Conservation (phyloP, 2,888 invertebrate species). For the Minunthozetes semirufus region DNA sequence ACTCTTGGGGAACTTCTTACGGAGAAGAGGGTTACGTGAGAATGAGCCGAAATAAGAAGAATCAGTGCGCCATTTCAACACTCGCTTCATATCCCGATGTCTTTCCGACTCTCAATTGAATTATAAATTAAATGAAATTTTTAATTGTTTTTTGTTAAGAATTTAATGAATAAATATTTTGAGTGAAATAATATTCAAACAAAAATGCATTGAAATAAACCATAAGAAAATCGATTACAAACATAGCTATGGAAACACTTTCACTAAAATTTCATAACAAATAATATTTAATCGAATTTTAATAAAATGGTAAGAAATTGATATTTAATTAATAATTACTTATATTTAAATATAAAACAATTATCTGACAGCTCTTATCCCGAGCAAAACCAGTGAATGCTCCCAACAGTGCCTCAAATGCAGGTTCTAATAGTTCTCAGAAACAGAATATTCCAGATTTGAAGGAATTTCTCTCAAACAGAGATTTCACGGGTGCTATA, state of each 20-base stretch:
- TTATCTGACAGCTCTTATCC: constrained; percentile 63
- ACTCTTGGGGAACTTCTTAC: constrained; percentile 76
- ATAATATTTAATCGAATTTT: too few species aligned
- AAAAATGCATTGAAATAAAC: too few species aligned
- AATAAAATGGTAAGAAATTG: too few species aligned
- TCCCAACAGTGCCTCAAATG: constrained; percentile 30
- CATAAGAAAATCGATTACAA: too few species aligned
- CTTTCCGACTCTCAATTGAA: too few species aligned
- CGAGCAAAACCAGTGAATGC: constrained; percentile 65
- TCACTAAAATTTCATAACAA: too few species aligned
- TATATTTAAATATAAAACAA: neutral
- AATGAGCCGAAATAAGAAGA: constrained; percentile 73
- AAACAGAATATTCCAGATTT: constrained; percentile 59
- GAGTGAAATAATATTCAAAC: too few species aligned
- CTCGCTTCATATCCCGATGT: constrained; percentile 75
- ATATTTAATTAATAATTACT: too few species aligned
- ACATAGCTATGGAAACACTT: too few species aligned
- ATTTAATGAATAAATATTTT: too few species aligned
- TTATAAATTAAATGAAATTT: too few species aligned
- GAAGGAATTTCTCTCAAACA: constrained; percentile 76
- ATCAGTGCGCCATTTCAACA: constrained; percentile 78
- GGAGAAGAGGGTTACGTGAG: constrained; percentile 76
- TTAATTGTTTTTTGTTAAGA: too few species aligned
- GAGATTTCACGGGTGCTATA: constrained; percentile 91
- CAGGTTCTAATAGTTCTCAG: constrained; percentile 43